These are phyloP conservation scores for Sylvilagus bachmani DNA, from an alignment of 2,113 vertebrate species.

Conservation along the genomic window DNA sequence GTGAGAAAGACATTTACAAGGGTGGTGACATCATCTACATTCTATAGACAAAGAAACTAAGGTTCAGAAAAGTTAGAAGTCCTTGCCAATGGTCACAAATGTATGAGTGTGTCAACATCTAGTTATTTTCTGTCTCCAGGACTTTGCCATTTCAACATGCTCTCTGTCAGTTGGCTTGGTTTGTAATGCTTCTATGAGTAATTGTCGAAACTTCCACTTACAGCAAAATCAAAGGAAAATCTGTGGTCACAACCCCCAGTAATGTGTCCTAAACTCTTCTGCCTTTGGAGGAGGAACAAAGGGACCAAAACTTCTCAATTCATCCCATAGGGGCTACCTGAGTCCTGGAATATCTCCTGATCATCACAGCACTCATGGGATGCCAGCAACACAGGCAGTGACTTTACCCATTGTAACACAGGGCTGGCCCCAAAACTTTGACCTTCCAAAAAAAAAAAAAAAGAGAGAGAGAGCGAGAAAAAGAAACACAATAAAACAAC, in stretches of 20 bases:
- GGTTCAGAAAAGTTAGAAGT: neutral
- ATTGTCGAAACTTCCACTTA: neutral
- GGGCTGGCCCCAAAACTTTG: too few species aligned
- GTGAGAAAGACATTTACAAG: neutral
- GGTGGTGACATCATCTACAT: neutral
- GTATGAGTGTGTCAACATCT: neutral
- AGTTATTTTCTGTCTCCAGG: neutral
- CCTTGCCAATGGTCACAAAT: neutral
- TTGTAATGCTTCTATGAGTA: neutral
- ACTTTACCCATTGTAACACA: too few species aligned
- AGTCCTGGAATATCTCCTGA: neutral
- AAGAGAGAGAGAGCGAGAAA: too few species aligned
- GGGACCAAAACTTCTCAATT: neutral
- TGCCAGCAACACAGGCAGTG: too few species aligned
- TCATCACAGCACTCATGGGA: neutral
- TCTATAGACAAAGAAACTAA: neutral
- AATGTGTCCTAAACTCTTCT: neutral
- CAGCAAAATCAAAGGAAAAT: neutral
- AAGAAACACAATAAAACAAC: neutral
- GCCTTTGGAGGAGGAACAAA: neutral
- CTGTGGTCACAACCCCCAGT: neutral
- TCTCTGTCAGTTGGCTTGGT: neutral
- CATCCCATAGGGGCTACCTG: conserved; percentile 25
- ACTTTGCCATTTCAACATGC: neutral
- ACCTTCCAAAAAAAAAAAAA: too few species aligned